A percentile compares a stretch with the other conserved stretches of the same genome.
Evolutionary conservation across 2,113 vertebrate species (phyloP).

Genomic region (Haplochromis vanheusdeni): DNA sequence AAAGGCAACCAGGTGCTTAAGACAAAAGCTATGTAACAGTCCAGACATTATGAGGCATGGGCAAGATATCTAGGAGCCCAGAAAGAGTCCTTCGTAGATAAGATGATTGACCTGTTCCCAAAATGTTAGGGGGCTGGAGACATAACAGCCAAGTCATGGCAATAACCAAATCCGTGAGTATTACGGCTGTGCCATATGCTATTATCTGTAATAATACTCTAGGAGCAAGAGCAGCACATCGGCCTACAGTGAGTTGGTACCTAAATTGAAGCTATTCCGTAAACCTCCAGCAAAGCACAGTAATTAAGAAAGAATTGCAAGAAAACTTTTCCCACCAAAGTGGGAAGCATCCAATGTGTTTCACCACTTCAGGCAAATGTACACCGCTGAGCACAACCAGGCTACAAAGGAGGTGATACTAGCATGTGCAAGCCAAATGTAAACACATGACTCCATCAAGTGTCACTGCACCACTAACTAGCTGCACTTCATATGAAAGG

Average conservation of each 20-base stretch:
- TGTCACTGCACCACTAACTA: background rate
- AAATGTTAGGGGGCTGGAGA: background rate
- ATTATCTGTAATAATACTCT: background rate
- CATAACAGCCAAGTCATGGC: background rate
- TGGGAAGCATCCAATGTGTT: background rate
- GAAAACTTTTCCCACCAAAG: fast-evolving
- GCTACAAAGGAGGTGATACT: fast-evolving
- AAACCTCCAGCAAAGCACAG: fast-evolving
- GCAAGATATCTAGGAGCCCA: fast-evolving
- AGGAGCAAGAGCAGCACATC: background rate
- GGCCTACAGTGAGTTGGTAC: background rate
- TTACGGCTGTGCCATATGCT: background rate
- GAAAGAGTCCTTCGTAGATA: background rate
- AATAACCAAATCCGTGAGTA: background rate
- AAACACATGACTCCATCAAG: background rate
- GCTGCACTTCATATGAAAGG: background rate
- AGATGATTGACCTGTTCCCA: fast-evolving
- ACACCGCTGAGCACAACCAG: fast-evolving
- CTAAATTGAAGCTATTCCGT: fast-evolving
- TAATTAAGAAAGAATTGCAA: background rate
- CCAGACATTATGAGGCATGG: background rate
- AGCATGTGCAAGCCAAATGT: background rate
- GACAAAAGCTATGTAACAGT: background rate
- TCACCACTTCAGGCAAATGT: background rate
- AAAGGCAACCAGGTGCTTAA: background rate